Evolutionary conservation across 2,888 invertebrate genomes (phyloP), one percentile per base, ranked within the genome.

Genomic region (Drosophila nr. fundita): DNA sequence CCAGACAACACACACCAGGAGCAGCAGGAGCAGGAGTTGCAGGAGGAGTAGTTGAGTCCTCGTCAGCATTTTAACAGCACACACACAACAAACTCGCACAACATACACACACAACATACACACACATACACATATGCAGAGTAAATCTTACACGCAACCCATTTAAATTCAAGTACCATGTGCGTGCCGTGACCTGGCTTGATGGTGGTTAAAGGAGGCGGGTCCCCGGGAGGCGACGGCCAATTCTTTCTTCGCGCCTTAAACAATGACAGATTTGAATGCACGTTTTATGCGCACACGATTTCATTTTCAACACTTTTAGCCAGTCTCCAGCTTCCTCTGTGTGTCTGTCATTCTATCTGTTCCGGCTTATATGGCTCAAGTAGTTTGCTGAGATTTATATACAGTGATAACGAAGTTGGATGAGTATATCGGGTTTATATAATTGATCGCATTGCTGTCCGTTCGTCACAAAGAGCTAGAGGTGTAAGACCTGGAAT

Each of bases 191-290:
- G 30, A 29, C 40, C 40, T 54, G 29, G 34, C 36, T 48, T 34
- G 7, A 6, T 27, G 27, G 36, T 2, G 38, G n/a, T 21, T 7
- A 13, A 38, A 18, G 34, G 50, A 13, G 24, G 52, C 11, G 48
- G 3, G 34, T 49, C 15, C 8, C 8, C 24, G n/a, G 42, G 5
- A 38, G 38, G 38, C 42, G 52, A 18, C 59, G 54, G 68, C 50
- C 67, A 79, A 79, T 76, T 72, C 65, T 64, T 68, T 65, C 68
- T 67, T 64, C 59, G 62, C 78, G 78, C 67, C 78, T 68, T 78
- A 70, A 63, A 73, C 78, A 70, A 74, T 78, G 82, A 82, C 81
- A 77, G 81, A 81, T 83, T 77, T 83, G 64, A 73, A 83, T 80
- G 83, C 68, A 66, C 80, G 73, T 80, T 76, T 80, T 76, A 67